Conservation (phyloP, 2,113 vertebrate species). For the Prunella himalayana region DNA sequence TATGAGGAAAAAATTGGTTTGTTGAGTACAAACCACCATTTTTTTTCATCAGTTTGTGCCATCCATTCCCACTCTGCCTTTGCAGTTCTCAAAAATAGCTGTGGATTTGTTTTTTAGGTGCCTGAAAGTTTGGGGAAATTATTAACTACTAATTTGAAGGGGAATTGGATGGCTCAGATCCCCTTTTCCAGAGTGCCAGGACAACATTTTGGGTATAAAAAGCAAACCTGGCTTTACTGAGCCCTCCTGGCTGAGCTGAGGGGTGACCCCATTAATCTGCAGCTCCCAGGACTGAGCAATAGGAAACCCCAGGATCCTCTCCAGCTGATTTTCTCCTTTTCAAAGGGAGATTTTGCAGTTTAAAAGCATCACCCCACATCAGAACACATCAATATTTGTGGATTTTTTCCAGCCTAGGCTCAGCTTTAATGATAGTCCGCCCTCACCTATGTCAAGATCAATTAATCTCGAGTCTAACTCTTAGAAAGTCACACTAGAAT, state of each 20-base stretch:
- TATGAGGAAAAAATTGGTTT: neutral
- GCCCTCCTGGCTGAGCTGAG: neutral
- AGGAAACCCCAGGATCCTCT: neutral
- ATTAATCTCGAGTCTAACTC: neutral
- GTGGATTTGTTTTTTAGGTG: neutral
- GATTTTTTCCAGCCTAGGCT: neutral
- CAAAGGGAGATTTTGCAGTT: neutral
- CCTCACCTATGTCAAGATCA: neutral
- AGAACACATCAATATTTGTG: neutral
- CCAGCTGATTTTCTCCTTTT: neutral
- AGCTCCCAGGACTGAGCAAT: rapidly evolving
- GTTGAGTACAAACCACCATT: neutral
- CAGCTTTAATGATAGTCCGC: neutral
- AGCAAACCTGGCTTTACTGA: neutral
- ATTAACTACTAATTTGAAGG: neutral
- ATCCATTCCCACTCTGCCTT: neutral
- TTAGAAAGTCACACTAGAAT: neutral
- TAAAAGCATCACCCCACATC: neutral
- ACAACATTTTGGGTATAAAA: neutral
- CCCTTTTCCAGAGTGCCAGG: neutral
- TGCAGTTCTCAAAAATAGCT: neutral
- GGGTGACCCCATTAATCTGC: neutral
- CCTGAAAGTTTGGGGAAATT: neutral
- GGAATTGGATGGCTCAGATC: neutral
- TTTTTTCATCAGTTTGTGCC: neutral